Base-by-base conservation (phyloP, 2,888 invertebrate genomes). In the Oscheius sp. region DNA sequence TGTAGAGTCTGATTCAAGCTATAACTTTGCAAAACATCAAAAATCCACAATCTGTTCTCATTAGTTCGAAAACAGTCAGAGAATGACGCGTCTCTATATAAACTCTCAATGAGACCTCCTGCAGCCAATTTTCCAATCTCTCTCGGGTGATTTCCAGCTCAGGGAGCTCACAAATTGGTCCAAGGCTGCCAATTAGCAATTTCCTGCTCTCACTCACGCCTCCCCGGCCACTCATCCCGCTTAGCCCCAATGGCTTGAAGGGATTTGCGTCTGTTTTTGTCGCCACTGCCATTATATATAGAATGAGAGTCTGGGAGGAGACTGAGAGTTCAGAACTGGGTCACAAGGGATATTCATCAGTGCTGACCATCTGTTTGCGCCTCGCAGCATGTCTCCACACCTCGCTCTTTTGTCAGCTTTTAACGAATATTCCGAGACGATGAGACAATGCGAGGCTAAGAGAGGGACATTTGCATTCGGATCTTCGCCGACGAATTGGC, bases 251-350 rank as follows among this genome's bases (percentile, higher is more conserved):
- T 11, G 47, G 47, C 42, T 48, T 63, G 21, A 13, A 32, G 50
- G 51, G 65, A 65, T 65, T 65, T 65, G 65, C 65, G 50, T 65
- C 68, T 68, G 68, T 68, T 68, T 68, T 68, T 68, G 68, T 21
- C 68, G 51, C 35, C 32, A 55, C 42, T 32, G 32, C 55, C 55
- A 55, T 55, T 55, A 29, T 32, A 21, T 21, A 55, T 55, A 55
- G 4, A 7, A 7, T 5, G 7, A 42, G 42, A 42, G 42, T 42
- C 42, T 42, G 7, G 42, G 42, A 42, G 42, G 7, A 21, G 21
- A 7, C 7, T 42, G 42, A 42, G 42, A 42, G 21, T 21, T 21
- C 21, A 42, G 42, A 42, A 42, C 42, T 42, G 42, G 42, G 42
- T 42, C 42, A 21, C 21, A 42, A 7, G 42, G 42, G 42, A 42